These are phyloP conservation scores for Dastarcus helophoroides DNA, from an alignment of 2,888 invertebrate genomes.

Conservation along the genomic window DNA sequence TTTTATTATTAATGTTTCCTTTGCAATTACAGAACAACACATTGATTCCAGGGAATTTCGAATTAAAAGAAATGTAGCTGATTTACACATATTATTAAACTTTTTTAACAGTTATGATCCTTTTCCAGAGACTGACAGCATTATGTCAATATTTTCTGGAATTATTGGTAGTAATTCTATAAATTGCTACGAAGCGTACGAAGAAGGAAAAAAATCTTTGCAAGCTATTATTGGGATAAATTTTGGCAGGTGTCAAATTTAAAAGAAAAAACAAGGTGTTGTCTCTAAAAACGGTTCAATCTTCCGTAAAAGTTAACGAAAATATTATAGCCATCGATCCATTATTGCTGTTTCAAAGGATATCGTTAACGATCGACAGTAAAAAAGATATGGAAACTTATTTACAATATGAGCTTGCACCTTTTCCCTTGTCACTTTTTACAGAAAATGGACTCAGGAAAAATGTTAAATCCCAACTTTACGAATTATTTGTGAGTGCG, in stretches of 20 bases:
- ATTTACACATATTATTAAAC: constrained; percentile 16
- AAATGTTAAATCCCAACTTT: constrained; percentile 14
- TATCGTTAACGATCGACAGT: constrained; percentile 17
- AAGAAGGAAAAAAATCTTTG: constrained; percentile 21
- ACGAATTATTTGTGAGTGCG: constrained; percentile 13
- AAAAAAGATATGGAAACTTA: constrained; percentile 21
- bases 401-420: constrained; percentile 22
- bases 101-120: constrained; percentile 22
- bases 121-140: constrained; percentile 20
- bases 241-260: no score
- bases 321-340: constrained; percentile 18
- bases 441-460: constrained; percentile 17
- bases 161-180: constrained; percentile 21
- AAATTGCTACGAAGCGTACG: constrained; percentile 23
- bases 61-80: constrained; percentile 23
- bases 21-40: no score
- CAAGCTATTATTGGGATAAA: constrained; percentile 20
- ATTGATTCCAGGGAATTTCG: constrained; percentile 22
- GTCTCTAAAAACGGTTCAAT: constrained; percentile 19
- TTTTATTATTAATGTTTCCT: no score
- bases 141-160: constrained; percentile 22
- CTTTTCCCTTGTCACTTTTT: constrained; percentile 18
- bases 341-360: constrained; percentile 19
- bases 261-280: constrained; percentile 23
- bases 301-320: constrained; percentile 21